Conservation (phyloP, 2,888 invertebrate species). For the Sinopyrophorus schimmeli region DNA sequence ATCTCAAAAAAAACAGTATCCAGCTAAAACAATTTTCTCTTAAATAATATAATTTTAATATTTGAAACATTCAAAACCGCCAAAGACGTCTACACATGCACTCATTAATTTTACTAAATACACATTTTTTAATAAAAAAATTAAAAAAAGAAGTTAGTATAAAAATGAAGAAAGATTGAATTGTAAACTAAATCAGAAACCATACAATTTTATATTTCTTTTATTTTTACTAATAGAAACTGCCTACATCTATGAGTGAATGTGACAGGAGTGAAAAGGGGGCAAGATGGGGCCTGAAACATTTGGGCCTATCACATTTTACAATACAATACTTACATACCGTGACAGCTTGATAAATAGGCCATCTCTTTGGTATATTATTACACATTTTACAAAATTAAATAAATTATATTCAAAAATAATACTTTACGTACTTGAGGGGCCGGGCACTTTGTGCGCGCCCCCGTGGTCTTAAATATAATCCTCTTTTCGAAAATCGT, state of each 20-base stretch:
- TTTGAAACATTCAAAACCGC: too few species aligned
- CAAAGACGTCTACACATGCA: too few species aligned
- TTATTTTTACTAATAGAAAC: constrained; percentile 56
- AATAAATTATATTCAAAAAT: constrained; percentile 47
- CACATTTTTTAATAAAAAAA: too few species aligned
- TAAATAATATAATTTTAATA: too few species aligned
- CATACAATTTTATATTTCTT: constrained; percentile 18
- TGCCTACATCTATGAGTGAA: constrained; percentile 57
- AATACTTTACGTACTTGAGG: constrained; percentile 39
- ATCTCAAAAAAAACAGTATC: too few species aligned
- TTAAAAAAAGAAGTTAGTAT: too few species aligned
- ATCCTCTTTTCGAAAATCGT: too few species aligned
- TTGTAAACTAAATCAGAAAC: too few species aligned
- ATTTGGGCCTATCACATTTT: constrained; percentile 57
- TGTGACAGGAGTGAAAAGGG: constrained; percentile 55
- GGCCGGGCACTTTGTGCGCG: constrained; percentile 38
- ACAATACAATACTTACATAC: constrained; percentile 55
- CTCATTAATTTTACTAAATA: too few species aligned
- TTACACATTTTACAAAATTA: constrained; percentile 55
- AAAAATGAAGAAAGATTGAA: too few species aligned
- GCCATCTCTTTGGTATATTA: constrained; percentile 57
- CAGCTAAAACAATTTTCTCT: too few species aligned
- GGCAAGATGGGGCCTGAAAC: constrained; percentile 54
- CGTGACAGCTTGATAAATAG: constrained; percentile 51
- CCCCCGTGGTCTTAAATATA: too few species aligned